These are phyloP conservation scores for Papilio machaon DNA, from an alignment of 1,140 invertebrate genomes.

Conservation along the genomic window DNA sequence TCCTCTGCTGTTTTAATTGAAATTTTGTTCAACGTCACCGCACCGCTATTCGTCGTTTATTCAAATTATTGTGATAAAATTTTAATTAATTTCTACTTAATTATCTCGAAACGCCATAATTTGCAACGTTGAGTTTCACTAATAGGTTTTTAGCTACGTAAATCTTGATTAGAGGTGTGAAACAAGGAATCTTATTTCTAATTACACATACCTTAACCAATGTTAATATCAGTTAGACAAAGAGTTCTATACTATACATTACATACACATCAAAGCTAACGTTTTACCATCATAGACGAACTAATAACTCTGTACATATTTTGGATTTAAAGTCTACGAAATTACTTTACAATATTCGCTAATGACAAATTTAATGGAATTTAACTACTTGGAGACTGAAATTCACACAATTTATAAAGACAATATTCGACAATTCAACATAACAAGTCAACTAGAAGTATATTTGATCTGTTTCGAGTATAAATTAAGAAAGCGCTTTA, in stretches of 20 bases:
- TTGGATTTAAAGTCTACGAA: background rate
- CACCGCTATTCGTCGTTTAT: conserved; percentile 16
- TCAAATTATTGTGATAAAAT: conserved; percentile 30
- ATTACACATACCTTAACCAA: background rate
- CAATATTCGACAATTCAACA: background rate
- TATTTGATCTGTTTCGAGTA: background rate
- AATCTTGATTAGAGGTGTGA: conserved; percentile 4
- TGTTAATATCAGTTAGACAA: no score
- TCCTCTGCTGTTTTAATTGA: conserved; percentile 35
- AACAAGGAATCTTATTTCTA: background rate
- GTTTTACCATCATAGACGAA: no score
- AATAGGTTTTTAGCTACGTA: conserved; percentile 23
- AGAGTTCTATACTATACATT: no score
- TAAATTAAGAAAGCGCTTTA: background rate
- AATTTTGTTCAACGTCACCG: conserved; percentile 29
- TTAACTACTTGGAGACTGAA: background rate
- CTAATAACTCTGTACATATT: no score
- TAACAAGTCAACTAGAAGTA: no score
- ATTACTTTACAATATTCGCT: background rate
- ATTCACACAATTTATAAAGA: background rate
- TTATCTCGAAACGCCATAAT: conserved; percentile 31
- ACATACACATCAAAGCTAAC: no score
- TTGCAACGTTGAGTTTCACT: background rate
- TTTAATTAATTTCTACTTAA: conserved; percentile 34
- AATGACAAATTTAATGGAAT: background rate